Evolutionary conservation across 2,113 vertebrate species (phyloP).

Genomic region (Hypanus sabinus): DNA sequence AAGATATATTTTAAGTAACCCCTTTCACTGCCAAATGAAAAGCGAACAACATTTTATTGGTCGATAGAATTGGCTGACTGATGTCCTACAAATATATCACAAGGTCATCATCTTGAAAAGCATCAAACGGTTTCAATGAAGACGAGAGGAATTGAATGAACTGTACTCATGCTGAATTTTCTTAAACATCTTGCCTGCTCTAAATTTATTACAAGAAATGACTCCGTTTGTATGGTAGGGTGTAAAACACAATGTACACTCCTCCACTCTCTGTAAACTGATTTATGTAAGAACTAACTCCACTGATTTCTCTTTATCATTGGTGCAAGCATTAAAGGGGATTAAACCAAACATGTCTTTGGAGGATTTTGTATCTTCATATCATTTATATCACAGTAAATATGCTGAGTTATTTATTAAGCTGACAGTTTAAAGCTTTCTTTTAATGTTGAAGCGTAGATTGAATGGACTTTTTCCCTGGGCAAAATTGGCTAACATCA

Average conservation of each 20-base stretch:
- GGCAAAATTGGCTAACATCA: too few species aligned
- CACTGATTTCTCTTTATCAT: neutral
- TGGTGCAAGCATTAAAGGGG: constrained; percentile 18
- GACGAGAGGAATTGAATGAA: neutral
- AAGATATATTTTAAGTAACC: neutral
- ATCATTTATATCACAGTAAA: neutral
- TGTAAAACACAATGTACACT: neutral
- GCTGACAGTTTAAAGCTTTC: neutral
- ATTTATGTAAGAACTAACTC: constrained; percentile 16
- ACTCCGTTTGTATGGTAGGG: neutral
- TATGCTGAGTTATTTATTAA: neutral
- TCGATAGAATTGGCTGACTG: neutral
- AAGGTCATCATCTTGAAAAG: neutral
- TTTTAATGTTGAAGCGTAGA: too few species aligned
- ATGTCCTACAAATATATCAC: neutral
- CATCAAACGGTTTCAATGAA: neutral
- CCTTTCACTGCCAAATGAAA: neutral
- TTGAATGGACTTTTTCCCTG: too few species aligned
- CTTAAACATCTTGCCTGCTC: neutral
- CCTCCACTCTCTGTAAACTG: neutral
- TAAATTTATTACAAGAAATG: neutral
- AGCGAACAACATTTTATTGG: neutral
- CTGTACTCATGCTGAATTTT: neutral
- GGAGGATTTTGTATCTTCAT: neutral
- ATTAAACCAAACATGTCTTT: neutral